A percentile compares a stretch with the other conserved stretches of the same genome.
phyloP scores from a whole-genome alignment of 2,888 invertebrate species.

The Erynnis tages region DNA sequence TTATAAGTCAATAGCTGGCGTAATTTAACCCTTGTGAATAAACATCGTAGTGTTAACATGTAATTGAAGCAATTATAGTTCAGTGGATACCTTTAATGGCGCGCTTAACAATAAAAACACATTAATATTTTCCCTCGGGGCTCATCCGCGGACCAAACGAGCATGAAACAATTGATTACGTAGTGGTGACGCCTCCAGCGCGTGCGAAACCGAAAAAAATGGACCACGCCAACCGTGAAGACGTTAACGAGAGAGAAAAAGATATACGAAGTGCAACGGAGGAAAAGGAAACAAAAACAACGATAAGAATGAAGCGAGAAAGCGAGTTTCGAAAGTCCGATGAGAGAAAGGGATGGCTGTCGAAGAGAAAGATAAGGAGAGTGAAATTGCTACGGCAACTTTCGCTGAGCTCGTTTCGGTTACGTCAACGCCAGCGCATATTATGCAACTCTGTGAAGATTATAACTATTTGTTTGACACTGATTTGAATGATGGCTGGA shows the following conservation, averaged over 20 bases:
- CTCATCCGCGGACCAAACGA: constrained; percentile 31
- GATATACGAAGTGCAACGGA: constrained; percentile 42
- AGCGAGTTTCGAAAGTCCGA: constrained; percentile 32
- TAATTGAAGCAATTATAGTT: constrained; percentile 30
- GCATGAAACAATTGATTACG: constrained; percentile 67
- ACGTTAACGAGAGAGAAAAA: constrained; percentile 55
- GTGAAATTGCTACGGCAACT: constrained; percentile 76
- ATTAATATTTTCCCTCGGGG: constrained; percentile 32
- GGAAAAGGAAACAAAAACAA: constrained; percentile 47
- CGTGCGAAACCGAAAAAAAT: constrained; percentile 70
- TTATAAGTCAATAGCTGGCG: constrained; percentile 7
- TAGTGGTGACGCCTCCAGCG: constrained; percentile 57
- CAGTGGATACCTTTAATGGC: constrained; percentile 29
- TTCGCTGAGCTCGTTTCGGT: constrained; percentile 77
- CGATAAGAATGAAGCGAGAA: constrained; percentile 48
- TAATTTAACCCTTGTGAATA: constrained; percentile 15
- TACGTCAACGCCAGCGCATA: constrained; percentile 65
- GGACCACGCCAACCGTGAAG: constrained; percentile 59
- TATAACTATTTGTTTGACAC: constrained; percentile 71
- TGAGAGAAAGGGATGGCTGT: constrained; percentile 50
- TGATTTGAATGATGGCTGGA: constrained; percentile 71
- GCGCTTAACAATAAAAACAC: constrained; percentile 22
- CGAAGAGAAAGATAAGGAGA: constrained; percentile 67
- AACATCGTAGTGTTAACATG: constrained; percentile 26
- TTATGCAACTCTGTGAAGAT: constrained; percentile 68